A percentile compares a stretch with the other conserved stretches of the same genome.
Conservation (phyloP, 2,888 invertebrate genomes). For the Xanthorhoe spadicearia region DNA sequence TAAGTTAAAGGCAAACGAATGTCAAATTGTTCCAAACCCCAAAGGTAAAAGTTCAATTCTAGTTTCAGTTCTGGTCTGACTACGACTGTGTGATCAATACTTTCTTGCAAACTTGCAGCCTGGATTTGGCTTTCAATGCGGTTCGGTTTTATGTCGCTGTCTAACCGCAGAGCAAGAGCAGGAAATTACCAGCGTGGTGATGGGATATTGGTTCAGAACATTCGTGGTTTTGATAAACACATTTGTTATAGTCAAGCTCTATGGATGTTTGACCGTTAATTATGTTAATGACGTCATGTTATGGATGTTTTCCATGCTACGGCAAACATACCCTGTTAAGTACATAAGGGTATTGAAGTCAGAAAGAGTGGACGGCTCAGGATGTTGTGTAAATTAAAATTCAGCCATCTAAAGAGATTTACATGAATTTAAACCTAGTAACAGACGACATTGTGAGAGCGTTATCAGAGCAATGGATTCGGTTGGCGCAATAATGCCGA, state of each 20-base stretch:
- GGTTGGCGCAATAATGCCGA: no score
- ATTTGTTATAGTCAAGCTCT: neutral
- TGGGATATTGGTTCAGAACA: neutral
- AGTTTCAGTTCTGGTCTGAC: constrained; percentile 9
- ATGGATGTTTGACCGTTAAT: no score
- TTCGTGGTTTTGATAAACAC: neutral
- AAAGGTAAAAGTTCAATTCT: constrained; percentile 5
- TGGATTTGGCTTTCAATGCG: constrained; percentile 45
- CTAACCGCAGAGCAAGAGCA: neutral
- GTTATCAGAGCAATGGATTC: no score
- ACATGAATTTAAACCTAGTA: no score
- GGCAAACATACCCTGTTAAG: no score
- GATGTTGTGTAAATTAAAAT: no score
- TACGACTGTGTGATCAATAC: constrained; percentile 50
- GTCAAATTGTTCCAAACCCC: constrained; percentile 1
- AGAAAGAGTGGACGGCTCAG: no score
- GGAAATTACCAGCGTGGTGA: constrained; percentile 1
- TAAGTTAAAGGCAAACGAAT: neutral
- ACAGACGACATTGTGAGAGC: no score
- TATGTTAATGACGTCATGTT: no score
- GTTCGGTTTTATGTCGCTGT: constrained; percentile 15
- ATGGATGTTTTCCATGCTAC: no score
- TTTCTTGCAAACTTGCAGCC: constrained; percentile 53
- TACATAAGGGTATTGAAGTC: no score
- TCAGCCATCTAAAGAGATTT: no score